A percentile compares a stretch with the other conserved stretches of the same genome.
phyloP scores from a whole-genome alignment of 2,888 invertebrate species.

The Rutpela maculata region DNA sequence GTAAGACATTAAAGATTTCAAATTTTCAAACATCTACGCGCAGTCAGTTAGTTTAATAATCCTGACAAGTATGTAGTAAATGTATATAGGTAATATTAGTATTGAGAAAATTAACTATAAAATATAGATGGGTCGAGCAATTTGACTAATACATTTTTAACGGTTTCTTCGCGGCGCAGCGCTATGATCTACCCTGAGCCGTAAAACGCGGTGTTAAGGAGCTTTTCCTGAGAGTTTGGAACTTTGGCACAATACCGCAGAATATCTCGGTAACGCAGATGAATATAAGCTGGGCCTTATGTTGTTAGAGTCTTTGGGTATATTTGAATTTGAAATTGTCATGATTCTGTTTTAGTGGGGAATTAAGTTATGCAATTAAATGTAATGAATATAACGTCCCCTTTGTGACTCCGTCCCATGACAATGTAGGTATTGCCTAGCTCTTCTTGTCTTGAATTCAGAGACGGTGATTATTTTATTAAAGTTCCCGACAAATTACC shows the following conservation, averaged over 20 bases:
- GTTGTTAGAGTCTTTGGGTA: constrained; percentile 27
- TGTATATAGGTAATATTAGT: no score
- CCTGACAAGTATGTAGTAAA: no score
- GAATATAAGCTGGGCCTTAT: constrained; percentile 28
- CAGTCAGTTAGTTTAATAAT: no score
- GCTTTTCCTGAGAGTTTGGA: neutral
- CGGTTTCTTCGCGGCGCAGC: neutral
- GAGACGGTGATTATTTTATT: neutral
- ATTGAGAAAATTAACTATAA: no score
- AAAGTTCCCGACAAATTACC: neutral
- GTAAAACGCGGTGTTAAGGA: constrained; percentile 8
- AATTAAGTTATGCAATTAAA: constrained; percentile 35
- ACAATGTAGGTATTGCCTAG: constrained; percentile 11
- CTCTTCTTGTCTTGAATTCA: constrained; percentile 13
- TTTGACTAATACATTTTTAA: neutral
- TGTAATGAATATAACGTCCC: constrained; percentile 20
- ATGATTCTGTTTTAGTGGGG: constrained; percentile 14
- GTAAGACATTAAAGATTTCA: no score
- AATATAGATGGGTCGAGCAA: neutral
- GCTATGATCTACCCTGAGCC: constrained; percentile 4
- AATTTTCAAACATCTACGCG: no score
- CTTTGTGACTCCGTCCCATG: constrained; percentile 19
- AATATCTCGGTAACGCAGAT: constrained; percentile 25
- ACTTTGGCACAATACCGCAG: constrained; percentile 13
- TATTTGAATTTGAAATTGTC: constrained; percentile 35